A percentile compares a stretch with the other conserved stretches of the same genome.
phyloP scores from a whole-genome alignment of 2,113 vertebrate genomes.

The Erinaceus europaeus region DNA sequence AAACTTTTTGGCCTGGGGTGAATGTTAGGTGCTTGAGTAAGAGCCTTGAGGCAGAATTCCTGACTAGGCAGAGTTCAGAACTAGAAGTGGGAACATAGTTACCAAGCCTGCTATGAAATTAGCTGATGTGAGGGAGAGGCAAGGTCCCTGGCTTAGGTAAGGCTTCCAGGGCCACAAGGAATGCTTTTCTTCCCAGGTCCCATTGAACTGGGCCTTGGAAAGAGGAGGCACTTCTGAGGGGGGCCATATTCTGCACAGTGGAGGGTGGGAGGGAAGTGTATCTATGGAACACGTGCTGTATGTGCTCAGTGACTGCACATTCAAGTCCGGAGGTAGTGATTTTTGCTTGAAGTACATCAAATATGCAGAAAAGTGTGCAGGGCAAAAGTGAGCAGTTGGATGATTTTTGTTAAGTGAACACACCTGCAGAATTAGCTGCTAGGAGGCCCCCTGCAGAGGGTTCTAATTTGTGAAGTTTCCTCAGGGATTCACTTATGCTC shows the following conservation, averaged over 20 bases:
- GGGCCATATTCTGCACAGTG: background rate
- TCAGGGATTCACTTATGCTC: background rate
- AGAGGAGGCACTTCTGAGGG: background rate
- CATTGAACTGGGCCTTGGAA: background rate
- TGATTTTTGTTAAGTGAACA: background rate
- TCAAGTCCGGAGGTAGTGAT: background rate
- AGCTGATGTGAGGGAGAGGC: background rate
- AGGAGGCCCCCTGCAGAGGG: background rate
- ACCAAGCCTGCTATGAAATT: background rate
- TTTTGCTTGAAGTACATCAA: background rate
- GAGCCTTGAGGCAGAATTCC: slow-evolving; percentile 11
- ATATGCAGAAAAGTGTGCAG: background rate
- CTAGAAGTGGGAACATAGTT: background rate
- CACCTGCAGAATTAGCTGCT: background rate
- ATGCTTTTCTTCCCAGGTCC: background rate
- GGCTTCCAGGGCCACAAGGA: background rate
- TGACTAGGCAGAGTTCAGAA: background rate
- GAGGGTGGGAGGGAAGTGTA: background rate
- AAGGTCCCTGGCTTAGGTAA: background rate
- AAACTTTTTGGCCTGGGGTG: slow-evolving; percentile 3
- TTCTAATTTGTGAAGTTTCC: background rate
- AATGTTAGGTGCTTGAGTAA: slow-evolving; percentile 24
- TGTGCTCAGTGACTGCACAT: background rate
- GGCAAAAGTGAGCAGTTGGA: background rate
- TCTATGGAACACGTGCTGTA: accelerated